These are phyloP conservation scores for Protaetia brevitarsis DNA, from an alignment of 1,140 invertebrate species.

Conservation along the genomic window DNA sequence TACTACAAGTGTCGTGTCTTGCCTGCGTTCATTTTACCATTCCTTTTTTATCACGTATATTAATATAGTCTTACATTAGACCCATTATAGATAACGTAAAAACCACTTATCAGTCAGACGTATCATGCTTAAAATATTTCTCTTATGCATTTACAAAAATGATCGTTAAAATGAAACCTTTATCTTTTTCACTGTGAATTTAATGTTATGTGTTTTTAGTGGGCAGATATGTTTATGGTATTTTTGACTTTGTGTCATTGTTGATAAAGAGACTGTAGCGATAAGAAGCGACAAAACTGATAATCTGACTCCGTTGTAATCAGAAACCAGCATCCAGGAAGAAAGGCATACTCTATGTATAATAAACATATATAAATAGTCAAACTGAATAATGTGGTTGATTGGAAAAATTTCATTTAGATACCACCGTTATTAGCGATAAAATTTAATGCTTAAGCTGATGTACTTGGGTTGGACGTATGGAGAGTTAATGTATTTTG, in stretches of 20 bases:
- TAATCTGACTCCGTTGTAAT: constrained; percentile 7
- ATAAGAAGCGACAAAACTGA: constrained; percentile 8
- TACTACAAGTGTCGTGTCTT: neutral
- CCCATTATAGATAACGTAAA: neutral
- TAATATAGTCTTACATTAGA: neutral
- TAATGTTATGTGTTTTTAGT: constrained; percentile 9
- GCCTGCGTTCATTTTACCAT: neutral
- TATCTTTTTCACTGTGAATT: neutral
- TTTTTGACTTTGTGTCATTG: constrained; percentile 1
- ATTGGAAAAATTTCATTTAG: too few species aligned
- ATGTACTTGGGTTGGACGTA: too few species aligned
- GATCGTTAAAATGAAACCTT: neutral
- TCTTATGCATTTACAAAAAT: neutral
- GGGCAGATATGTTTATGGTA: constrained; percentile 11
- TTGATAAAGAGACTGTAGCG: constrained; percentile 9
- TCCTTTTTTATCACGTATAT: neutral
- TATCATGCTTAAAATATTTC: neutral
- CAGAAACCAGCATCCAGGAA: constrained; percentile 15
- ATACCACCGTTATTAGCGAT: too few species aligned
- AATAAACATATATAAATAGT: neutral
- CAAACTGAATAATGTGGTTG: neutral
- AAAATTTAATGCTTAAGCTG: too few species aligned
- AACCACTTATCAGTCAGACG: neutral
- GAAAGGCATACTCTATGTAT: constrained; percentile 4
- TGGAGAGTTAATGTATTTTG: too few species aligned